Conservation (phyloP, 2,113 vertebrate genomes). For the Machaerirhynchus nigripectus region DNA sequence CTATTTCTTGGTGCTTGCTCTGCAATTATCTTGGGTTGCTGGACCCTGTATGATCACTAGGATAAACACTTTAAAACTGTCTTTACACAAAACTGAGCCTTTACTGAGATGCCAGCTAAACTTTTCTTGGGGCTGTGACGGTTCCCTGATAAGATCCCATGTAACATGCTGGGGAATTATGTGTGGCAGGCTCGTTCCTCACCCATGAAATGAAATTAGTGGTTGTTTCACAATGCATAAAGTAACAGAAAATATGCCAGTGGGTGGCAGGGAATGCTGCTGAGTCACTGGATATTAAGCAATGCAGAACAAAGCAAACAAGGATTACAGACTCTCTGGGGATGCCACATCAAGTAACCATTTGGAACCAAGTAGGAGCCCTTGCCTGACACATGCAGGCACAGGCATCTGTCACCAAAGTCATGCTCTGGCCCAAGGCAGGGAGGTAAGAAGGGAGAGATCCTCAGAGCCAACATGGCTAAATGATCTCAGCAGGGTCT, state of each 20-base stretch:
- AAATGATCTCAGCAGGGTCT: neutral
- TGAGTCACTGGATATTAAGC: constrained; percentile 17
- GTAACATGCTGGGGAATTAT: neutral
- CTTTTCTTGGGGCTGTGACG: neutral
- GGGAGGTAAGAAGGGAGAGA: neutral
- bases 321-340: neutral
- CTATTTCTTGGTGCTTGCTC: neutral
- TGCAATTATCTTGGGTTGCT: neutral
- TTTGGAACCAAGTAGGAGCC: neutral
- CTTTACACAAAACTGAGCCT: neutral
- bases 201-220: neutral
- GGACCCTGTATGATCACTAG: neutral
- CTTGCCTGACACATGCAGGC: neutral
- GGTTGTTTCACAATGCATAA: neutral
- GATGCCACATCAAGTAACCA: neutral
- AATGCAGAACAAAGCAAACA: neutral
- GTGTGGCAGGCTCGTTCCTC: neutral
- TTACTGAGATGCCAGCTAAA: neutral
- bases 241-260: neutral
- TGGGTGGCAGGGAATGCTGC: neutral
- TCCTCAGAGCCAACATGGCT: neutral
- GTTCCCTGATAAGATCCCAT: neutral
- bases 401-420: neutral
- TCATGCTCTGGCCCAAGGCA: neutral
- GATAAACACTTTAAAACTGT: neutral